phyloP scores from a whole-genome alignment of 2,888 invertebrate species.

The Strigamia transsilvanica region DNA sequence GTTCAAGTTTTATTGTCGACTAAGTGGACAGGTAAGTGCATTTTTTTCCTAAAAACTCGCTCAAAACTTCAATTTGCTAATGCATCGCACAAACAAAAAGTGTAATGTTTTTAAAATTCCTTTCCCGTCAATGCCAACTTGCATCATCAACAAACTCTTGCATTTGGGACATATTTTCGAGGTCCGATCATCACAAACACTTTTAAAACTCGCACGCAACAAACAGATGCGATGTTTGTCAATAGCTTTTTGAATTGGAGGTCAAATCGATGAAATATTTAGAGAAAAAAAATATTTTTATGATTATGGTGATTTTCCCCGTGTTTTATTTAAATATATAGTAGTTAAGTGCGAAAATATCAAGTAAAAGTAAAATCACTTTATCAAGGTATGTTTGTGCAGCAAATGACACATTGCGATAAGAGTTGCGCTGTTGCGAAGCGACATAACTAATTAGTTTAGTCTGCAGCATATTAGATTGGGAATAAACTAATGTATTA shows the following conservation, averaged over 20 bases:
- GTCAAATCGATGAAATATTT: too few species aligned
- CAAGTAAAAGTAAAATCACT: too few species aligned
- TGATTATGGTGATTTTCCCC: too few species aligned
- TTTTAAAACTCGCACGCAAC: neutral
- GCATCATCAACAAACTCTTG: neutral
- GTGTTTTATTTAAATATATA: too few species aligned
- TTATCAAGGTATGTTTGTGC: too few species aligned
- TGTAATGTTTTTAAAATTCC: neutral
- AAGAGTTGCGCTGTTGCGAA: neutral
- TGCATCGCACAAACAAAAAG: neutral
- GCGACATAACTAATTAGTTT: conserved; percentile 1
- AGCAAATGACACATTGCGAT: neutral
- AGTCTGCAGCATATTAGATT: neutral
- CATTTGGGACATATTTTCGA: neutral
- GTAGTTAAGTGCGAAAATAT: too few species aligned
- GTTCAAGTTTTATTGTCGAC: neutral
- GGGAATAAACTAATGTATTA: neutral
- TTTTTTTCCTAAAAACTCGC: neutral
- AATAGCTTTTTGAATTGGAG: too few species aligned
- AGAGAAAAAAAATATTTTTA: too few species aligned
- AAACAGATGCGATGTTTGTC: neutral
- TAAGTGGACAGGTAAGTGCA: conserved; percentile 35
- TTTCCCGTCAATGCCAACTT: neutral
- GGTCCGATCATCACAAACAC: neutral
- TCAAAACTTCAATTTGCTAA: neutral